A percentile compares a stretch with the other conserved stretches of the same genome.
phyloP scores from a whole-genome alignment of 1,140 invertebrate genomes.

The Eupristina koningsbergeri region DNA sequence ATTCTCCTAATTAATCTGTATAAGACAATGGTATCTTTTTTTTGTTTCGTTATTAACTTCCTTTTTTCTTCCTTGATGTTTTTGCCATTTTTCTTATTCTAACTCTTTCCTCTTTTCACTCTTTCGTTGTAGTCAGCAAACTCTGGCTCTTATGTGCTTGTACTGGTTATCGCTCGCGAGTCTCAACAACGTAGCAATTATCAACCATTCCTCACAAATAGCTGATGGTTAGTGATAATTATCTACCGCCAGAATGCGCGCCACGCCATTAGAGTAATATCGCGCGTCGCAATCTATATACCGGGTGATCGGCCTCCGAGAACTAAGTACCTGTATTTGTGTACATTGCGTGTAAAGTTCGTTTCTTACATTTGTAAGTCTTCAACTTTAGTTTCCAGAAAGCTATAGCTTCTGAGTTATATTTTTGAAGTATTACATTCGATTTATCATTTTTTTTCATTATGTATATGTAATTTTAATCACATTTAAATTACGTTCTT shows the following conservation, averaged over 20 bases:
- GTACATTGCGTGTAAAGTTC: background rate
- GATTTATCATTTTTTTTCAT: background rate
- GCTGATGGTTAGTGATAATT: slow-evolving; percentile 75
- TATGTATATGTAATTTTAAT: background rate
- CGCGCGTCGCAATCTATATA: slow-evolving; percentile 66
- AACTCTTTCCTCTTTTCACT: background rate
- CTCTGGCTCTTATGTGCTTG: background rate
- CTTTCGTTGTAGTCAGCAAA: background rate
- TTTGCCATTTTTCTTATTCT: background rate
- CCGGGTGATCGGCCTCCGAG: slow-evolving; percentile 60
- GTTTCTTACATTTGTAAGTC: background rate
- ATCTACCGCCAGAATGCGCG: slow-evolving; percentile 67
- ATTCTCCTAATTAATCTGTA: slow-evolving; percentile 11
- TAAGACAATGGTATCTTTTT: background rate
- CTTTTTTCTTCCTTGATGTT: background rate
- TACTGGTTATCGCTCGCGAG: slow-evolving; percentile 70
- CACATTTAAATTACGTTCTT: too few relatives aligned
- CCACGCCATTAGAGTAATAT: slow-evolving; percentile 68
- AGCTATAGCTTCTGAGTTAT: background rate
- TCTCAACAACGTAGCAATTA: slow-evolving; percentile 73
- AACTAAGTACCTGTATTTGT: background rate
- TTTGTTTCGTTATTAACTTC: background rate
- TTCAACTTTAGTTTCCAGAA: too few relatives aligned
- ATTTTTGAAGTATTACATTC: background rate
- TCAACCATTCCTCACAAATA: slow-evolving; percentile 74